Evolutionary conservation across 2,888 invertebrate genomes (phyloP).

Genomic region (Plebejus melissa): DNA sequence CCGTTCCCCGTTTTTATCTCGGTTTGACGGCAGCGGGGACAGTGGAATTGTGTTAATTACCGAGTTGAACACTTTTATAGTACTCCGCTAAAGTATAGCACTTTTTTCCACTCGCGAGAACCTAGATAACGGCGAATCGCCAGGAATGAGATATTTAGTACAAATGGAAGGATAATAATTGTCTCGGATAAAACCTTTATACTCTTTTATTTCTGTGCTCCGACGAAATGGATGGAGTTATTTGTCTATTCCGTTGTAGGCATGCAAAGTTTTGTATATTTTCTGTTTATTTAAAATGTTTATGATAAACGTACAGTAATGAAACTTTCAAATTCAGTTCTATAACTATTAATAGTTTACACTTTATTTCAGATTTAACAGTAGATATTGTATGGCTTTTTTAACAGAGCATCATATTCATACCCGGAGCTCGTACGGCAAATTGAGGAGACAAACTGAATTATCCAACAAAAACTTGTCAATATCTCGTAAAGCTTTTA

Average conservation of each 20-base stretch:
- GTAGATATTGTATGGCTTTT: neutral
- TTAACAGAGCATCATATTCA: neutral
- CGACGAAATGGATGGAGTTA: neutral
- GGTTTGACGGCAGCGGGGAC: conserved; percentile 48
- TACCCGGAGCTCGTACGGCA: neutral
- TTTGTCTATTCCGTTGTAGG: neutral
- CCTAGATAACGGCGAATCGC: conserved; percentile 41
- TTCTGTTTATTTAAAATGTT: neutral
- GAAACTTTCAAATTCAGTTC: too few species aligned
- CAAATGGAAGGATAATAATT: conserved; percentile 26
- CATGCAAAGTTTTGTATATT: neutral
- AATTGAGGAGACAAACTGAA: neutral
- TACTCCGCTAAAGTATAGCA: conserved; percentile 50
- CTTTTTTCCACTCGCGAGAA: conserved; percentile 46
- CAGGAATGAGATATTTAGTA: conserved; percentile 31
- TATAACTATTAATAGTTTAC: neutral
- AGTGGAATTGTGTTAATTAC: conserved; percentile 71
- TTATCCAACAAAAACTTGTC: conserved; percentile 22
- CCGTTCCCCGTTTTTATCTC: conserved; percentile 69
- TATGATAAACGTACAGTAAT: too few species aligned
- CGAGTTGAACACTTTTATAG: conserved; percentile 55
- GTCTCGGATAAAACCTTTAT: conserved; percentile 3
- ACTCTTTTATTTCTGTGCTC: neutral
- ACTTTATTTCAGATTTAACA: neutral
- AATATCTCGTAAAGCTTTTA: conserved; percentile 29